Percentiles rank a stretch among this genome's conserved stretches.
Conservation (phyloP, 2,888 invertebrate genomes). For the Entomobrya multifasciata region DNA sequence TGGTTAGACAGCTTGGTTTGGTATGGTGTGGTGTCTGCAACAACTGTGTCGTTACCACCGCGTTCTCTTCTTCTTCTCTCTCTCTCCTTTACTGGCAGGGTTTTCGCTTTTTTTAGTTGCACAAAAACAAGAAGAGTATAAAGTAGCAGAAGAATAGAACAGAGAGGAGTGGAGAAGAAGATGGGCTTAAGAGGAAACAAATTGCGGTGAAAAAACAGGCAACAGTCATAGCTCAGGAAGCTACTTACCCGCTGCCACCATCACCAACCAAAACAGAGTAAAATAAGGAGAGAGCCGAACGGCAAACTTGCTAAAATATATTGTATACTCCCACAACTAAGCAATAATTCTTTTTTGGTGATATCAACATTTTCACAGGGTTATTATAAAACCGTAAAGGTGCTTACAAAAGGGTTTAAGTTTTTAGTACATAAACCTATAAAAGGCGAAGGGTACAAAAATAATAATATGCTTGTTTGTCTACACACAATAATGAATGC, state of each 20-base stretch:
- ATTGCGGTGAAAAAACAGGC: slow-evolving; percentile 57
- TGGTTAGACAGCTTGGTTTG: neutral
- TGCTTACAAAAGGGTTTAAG: neutral
- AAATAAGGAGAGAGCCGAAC: neutral
- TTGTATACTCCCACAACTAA: slow-evolving; percentile 37
- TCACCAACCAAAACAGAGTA: neutral
- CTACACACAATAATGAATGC: slow-evolving; percentile 10
- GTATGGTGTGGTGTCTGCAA: slow-evolving; percentile 37
- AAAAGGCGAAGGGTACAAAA: neutral
- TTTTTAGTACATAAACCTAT: neutral
- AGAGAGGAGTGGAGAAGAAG: neutral
- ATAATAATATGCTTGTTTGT: neutral
- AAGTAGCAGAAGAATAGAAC: neutral
- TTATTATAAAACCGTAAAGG: slow-evolving; percentile 20
- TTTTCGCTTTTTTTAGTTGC: slow-evolving; percentile 8
- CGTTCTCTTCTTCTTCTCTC: neutral
- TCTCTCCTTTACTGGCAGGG: neutral
- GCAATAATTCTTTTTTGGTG: slow-evolving; percentile 41
- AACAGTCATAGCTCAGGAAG: slow-evolving; percentile 58
- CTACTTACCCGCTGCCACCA: slow-evolving; percentile 27
- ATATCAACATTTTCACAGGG: slow-evolving; percentile 22
- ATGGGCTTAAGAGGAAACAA: slow-evolving; percentile 59
- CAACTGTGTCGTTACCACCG: slow-evolving; percentile 42
- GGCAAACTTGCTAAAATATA: slow-evolving; percentile 7
- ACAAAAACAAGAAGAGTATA: neutral